phyloP scores from a whole-genome alignment of 1,140 invertebrate species.

The Sycophaga agraensis region DNA sequence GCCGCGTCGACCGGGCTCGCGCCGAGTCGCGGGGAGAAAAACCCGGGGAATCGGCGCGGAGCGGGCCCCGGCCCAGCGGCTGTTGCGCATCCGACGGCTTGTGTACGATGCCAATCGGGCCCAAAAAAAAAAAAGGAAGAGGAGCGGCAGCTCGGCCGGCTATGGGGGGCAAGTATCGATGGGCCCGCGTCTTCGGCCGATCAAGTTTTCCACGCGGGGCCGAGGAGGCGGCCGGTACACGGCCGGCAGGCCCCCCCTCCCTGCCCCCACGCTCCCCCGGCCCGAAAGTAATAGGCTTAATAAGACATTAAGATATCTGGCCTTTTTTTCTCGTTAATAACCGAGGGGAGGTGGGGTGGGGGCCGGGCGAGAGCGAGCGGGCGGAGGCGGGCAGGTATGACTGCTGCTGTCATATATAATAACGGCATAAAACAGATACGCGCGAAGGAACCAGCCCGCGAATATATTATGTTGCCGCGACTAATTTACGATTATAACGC shows the following conservation, averaged over 20 bases:
- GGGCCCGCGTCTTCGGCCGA: slow-evolving; percentile 7
- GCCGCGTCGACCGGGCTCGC: too few species aligned
- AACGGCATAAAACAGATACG: slow-evolving; percentile 61
- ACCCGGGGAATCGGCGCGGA: neutral
- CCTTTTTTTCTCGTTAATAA: slow-evolving; percentile 30
- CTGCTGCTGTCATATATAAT: slow-evolving; percentile 60
- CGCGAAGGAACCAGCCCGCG: slow-evolving; percentile 55
- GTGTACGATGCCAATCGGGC: too few species aligned
- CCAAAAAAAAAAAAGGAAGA: too few species aligned
- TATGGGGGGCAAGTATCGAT: too few species aligned
- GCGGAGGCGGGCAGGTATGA: slow-evolving; percentile 48
- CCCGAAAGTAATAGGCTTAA: slow-evolving; percentile 28
- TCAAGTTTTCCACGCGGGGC: slow-evolving; percentile 17
- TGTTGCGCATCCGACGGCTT: too few species aligned
- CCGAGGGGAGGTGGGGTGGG: neutral
- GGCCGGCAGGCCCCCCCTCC: neutral
- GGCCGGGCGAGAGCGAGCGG: neutral
- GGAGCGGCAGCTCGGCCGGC: too few species aligned
- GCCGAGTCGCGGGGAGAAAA: too few species aligned
- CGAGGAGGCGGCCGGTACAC: neutral
- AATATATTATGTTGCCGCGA: slow-evolving; percentile 60
- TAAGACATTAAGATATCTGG: slow-evolving; percentile 32
- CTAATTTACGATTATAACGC: slow-evolving; percentile 62
- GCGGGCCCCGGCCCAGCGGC: too few species aligned
- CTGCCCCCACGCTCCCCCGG: too few species aligned